Evolutionary conservation across 2,113 vertebrate genomes (phyloP).

Genomic region (Hyperoodon ampullatus): DNA sequence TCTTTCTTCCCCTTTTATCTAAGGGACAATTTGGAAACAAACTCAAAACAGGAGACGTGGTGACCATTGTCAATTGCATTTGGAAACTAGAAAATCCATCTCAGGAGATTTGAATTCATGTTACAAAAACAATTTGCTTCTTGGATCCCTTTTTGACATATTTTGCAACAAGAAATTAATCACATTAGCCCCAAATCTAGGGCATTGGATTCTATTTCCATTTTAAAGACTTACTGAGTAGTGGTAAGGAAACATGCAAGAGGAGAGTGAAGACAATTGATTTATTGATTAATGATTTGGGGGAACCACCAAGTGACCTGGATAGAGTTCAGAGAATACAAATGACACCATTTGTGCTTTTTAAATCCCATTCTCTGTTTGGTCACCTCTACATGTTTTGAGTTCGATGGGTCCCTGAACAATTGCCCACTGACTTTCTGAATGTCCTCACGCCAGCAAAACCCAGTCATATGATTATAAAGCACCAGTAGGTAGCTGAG

Average conservation of each 20-base stretch:
- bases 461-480: neutral
- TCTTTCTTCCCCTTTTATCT: neutral
- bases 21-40: neutral
- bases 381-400: neutral
- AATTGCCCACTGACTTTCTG: neutral
- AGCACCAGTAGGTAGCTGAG: neutral
- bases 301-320: neutral
- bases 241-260: neutral
- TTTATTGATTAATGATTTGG: slow-evolving; percentile 39
- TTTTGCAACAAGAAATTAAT: slow-evolving; percentile 49
- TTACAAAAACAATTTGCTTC: neutral
- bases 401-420: neutral
- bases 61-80: neutral
- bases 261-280: neutral
- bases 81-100: slow-evolving; percentile 12
- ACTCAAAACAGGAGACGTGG: neutral
- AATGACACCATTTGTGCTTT: neutral
- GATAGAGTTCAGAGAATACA: neutral
- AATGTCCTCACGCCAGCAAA: neutral
- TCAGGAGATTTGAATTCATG: neutral
- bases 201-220: slow-evolving; percentile 14
- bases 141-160: slow-evolving; percentile 11
- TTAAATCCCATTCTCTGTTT: neutral
- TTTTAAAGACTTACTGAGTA: slow-evolving; percentile 31
- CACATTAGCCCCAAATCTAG: neutral